Base-by-base conservation (phyloP, 2,888 invertebrate species). In the Cistogaster globosa region DNA sequence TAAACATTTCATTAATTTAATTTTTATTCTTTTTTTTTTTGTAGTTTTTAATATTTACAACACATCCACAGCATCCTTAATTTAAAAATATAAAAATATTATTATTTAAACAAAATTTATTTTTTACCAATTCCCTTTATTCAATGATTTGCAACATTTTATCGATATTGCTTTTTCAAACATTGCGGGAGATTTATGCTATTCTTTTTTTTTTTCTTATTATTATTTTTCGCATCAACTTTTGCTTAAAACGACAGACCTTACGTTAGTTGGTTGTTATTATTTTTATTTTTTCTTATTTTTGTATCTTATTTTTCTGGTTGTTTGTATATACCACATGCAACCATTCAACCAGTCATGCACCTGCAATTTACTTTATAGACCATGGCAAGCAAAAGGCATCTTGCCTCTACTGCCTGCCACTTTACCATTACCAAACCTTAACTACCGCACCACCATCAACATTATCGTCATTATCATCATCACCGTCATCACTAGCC, bases 341-440 rank as follows among this genome's bases (percentile, higher is more conserved):
- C 82, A 85, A 84, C 84, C 84, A 87, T 87, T 86, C 88, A 86
- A 80, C 84, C 85, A 91, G 91, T 90, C 91, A 91, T 91, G 91
- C 91, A 91, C 91, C 91, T 91, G 91, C 91, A 91, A 91, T 91
- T 91, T 91, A 91, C 91, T 90, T 91, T 91, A 91, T 91, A 91
- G 91, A 91, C 91, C 91, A 91, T 91, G 90, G 91, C 89, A 91
- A 85, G 81, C 77, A 72, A 72, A 80, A 71, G 63, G 89, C 90
- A 84, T 79, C 80, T 81, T 81, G 76, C 71, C 72, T 67, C 71
- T 65, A 69, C 74, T 74, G 32, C 32, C 18, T 86, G 86, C 80
- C 83, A 67, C 79, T 86, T 68, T 53, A 36, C 58, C 58, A 80
- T 67, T 57, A n/a, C n/a, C n/a, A 74, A 79, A 72, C 26, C 20